These are phyloP conservation scores for Dynastes tityus DNA, from an alignment of 2,888 invertebrate species.

Conservation along the genomic window DNA sequence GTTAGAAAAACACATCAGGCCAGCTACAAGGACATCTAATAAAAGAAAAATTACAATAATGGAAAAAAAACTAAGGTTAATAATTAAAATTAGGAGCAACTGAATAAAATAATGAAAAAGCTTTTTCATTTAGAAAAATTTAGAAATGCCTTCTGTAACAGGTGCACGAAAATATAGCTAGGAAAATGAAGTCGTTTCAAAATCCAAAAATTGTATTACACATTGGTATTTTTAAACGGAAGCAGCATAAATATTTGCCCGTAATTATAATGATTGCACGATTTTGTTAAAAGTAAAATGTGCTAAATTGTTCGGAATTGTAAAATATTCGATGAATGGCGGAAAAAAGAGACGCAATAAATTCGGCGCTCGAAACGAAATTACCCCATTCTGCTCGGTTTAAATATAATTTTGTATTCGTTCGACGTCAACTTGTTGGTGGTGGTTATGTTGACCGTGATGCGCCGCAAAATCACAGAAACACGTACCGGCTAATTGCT, in stretches of 20 bases:
- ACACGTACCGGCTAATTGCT: conserved; percentile 70
- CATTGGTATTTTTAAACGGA: not conserved
- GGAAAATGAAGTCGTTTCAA: too few species aligned
- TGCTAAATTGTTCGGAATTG: not conserved
- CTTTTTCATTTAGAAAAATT: too few species aligned
- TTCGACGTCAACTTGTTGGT: conserved; percentile 67
- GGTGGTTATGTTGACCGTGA: conserved; percentile 58
- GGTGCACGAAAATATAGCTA: too few species aligned
- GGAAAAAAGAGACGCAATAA: conserved; percentile 29
- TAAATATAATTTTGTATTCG: conserved; percentile 68
- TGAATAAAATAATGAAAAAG: too few species aligned
- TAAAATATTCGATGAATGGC: conserved; percentile 45
- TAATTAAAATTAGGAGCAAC: too few species aligned
- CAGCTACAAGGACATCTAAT: too few species aligned
- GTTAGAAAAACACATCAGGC: too few species aligned
- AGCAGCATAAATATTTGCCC: conserved; percentile 3
- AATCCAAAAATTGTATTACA: too few species aligned
- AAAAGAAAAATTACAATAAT: too few species aligned
- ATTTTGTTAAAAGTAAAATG: conserved; percentile 3
- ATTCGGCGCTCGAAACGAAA: conserved; percentile 63
- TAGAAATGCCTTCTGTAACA: too few species aligned
- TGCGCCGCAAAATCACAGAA: conserved; percentile 62
- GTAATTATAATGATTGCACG: conserved; percentile 3
- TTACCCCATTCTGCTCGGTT: conserved; percentile 66
- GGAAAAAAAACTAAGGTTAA: too few species aligned